Evolutionary conservation across 1,140 invertebrate genomes (phyloP).

Genomic region (Pantala flavescens): DNA sequence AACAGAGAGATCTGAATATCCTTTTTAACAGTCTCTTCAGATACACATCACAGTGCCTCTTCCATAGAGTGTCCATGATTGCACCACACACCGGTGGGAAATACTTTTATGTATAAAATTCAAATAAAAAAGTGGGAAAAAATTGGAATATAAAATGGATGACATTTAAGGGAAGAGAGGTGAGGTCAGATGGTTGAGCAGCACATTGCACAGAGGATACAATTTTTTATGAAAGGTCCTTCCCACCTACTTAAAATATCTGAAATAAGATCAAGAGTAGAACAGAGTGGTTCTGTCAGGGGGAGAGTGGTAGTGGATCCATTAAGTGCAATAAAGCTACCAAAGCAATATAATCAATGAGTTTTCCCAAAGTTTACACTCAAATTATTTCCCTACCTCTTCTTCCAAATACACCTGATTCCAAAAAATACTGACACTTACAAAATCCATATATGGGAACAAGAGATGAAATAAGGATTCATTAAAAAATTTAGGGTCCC

Average conservation of each 20-base stretch:
- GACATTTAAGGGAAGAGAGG: background rate
- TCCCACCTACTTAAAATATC: background rate
- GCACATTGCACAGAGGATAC: background rate
- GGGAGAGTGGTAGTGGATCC: background rate
- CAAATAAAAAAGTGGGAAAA: constrained; percentile 4
- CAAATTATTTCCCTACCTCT: too few relatives aligned
- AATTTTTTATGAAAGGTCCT: background rate
- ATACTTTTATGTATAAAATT: constrained; percentile 1
- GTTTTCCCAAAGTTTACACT: too few relatives aligned
- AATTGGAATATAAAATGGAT: background rate
- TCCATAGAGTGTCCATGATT: background rate
- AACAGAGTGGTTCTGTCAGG: background rate
- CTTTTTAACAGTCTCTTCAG: background rate
- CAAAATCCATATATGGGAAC: background rate
- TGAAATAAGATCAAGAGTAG: background rate
- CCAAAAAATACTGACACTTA: background rate
- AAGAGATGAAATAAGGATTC: background rate
- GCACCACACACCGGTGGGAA: constrained; percentile 5
- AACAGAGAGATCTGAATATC: background rate
- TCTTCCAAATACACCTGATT: background rate
- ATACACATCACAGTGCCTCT: constrained; percentile 5
- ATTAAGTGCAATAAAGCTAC: background rate
- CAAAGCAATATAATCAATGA: too few relatives aligned
- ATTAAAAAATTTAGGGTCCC: background rate
- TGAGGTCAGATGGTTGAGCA: background rate